These are phyloP conservation scores for Lichenostomus cassidix DNA, from an alignment of 2,113 vertebrate genomes.

Conservation along the genomic window DNA sequence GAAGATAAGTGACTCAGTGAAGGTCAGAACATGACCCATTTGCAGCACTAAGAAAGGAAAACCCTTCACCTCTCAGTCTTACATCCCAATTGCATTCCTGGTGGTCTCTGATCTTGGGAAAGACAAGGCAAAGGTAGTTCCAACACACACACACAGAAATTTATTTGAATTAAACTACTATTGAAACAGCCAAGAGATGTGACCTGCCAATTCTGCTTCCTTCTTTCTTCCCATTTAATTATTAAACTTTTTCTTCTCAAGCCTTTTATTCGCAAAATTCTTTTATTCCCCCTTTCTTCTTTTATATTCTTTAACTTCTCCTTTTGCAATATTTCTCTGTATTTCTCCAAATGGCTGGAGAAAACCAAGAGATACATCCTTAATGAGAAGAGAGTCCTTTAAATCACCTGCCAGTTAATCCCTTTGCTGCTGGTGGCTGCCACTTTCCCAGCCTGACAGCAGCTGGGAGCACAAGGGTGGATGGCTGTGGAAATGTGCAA, in stretches of 20 bases:
- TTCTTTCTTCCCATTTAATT: background rate
- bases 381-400: background rate
- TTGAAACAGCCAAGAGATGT: background rate
- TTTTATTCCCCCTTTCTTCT: background rate
- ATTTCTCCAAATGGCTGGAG: background rate
- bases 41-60: background rate
- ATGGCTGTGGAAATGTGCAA: background rate
- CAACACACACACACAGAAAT: background rate
- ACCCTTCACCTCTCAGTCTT: background rate
- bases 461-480: background rate
- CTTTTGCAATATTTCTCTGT: background rate
- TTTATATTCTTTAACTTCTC: background rate
- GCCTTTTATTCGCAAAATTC: background rate
- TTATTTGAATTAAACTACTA: background rate
- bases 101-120: background rate
- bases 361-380: background rate
- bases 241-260: background rate
- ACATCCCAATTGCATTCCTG: background rate
- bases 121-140: background rate
- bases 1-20: background rate
- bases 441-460: background rate
- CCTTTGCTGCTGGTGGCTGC: background rate
- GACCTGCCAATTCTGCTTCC: background rate
- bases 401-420: background rate
- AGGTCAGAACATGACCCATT: background rate